Conservation (phyloP, 2,797 vertebrate genomes). For the Hephaestus fuliginosus region DNA sequence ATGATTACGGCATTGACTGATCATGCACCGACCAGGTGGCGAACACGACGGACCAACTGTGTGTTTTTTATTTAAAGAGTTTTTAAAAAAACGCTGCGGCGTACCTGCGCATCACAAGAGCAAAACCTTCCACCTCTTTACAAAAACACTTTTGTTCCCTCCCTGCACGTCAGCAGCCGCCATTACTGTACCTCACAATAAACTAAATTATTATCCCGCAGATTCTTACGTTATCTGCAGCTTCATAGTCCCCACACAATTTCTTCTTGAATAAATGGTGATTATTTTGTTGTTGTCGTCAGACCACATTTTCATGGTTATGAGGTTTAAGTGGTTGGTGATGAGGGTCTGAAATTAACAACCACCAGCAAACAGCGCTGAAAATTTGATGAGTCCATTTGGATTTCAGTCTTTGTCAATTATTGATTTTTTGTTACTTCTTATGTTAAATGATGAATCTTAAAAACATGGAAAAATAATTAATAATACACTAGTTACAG, state of each 20-base stretch:
- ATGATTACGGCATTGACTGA: background rate
- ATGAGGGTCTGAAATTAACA: slow-evolving; percentile 31
- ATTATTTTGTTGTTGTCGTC: background rate
- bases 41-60: slow-evolving; percentile 22
- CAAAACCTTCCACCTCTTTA: background rate
- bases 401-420: background rate
- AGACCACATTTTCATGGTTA: background rate
- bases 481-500: background rate
- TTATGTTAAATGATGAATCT: background rate
- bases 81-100: background rate
- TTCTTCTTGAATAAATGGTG: background rate
- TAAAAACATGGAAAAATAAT: background rate
- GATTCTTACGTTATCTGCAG: no score
- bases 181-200: slow-evolving; percentile 20
- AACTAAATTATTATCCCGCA: background rate
- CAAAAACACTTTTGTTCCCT: slow-evolving; percentile 15
- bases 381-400: background rate
- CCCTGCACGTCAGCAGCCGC: background rate
- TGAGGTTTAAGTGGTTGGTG: slow-evolving; percentile 8
- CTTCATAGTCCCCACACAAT: background rate
- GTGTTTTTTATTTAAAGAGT: background rate
- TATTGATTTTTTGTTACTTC: background rate
- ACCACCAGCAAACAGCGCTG: background rate
- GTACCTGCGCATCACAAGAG: slow-evolving; percentile 1
- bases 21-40: slow-evolving; percentile 13